A percentile compares a stretch with the other conserved stretches of the same genome.
These are phyloP conservation scores for Varanus salvator DNA, from an alignment of 2,113 vertebrate species.

Conservation along the genomic window DNA sequence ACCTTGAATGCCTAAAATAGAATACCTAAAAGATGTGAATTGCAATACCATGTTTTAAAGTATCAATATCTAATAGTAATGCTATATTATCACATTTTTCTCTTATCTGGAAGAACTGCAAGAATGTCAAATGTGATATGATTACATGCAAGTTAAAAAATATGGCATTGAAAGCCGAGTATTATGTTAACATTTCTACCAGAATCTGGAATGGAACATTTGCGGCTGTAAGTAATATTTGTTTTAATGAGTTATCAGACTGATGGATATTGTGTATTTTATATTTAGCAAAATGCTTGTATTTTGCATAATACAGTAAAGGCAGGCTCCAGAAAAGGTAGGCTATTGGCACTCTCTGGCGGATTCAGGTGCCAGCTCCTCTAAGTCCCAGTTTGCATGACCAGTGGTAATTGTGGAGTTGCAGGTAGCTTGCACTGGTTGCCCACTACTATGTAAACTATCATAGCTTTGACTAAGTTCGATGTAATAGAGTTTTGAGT, in stretches of 20 bases:
- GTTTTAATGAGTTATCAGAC: background rate
- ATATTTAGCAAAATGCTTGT: background rate
- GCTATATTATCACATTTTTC: slow-evolving; percentile 12
- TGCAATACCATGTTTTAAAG: background rate
- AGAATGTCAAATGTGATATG: slow-evolving; percentile 78
- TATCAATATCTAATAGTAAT: background rate
- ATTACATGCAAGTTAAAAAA: slow-evolving; percentile 86
- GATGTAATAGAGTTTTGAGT: background rate
- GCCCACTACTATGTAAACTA: background rate
- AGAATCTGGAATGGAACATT: slow-evolving; percentile 92
- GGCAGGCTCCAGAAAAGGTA: slow-evolving; percentile 5
- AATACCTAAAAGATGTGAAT: background rate
- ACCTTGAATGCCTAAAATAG: background rate
- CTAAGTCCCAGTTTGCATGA: no score
- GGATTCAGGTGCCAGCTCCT: no score
- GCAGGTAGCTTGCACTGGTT: no score
- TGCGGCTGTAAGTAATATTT: slow-evolving; percentile 79
- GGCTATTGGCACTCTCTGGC: no score
- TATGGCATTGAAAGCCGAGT: slow-evolving; percentile 76
- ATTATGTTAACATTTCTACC: slow-evolving; percentile 86
- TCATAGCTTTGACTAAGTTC: slow-evolving; percentile 9
- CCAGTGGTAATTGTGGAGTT: no score
- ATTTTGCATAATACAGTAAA: slow-evolving; percentile 6
- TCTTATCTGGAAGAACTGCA: slow-evolving; percentile 81
- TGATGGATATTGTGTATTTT: background rate